Conservation (phyloP, 2,113 vertebrate species). For the Arizona elegans region DNA sequence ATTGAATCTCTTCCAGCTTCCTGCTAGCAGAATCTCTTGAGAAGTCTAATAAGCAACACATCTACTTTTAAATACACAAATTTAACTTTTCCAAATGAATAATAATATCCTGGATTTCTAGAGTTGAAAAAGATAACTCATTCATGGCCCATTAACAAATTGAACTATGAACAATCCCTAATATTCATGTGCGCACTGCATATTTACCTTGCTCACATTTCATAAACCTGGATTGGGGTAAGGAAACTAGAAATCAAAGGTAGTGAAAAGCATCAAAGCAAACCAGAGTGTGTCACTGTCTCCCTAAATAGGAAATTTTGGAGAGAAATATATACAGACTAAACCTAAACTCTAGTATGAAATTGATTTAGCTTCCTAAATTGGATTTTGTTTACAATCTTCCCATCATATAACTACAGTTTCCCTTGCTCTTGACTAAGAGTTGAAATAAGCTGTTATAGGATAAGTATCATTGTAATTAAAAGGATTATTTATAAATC, state of each 20-base stretch:
- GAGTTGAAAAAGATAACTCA: neutral
- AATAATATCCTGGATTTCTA: neutral
- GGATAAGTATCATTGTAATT: neutral
- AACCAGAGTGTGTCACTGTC: neutral
- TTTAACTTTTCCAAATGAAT: neutral
- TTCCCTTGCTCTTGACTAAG: neutral
- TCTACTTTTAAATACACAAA: neutral
- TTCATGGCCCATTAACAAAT: neutral
- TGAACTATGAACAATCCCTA: neutral
- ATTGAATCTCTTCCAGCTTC: neutral
- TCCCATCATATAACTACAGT: neutral
- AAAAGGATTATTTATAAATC: neutral
- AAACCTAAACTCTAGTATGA: neutral
- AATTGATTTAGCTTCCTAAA: neutral
- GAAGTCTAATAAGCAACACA: neutral
- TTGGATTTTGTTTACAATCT: neutral
- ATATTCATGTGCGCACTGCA: neutral
- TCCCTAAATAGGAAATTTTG: neutral
- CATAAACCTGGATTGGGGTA: neutral
- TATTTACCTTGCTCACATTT: neutral
- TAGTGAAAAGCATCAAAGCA: neutral
- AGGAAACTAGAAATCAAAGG: neutral
- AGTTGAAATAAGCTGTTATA: neutral
- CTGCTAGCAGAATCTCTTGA: neutral
- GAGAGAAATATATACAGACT: neutral